Evolutionary conservation across 2,888 invertebrate species (phyloP), one percentile per base, ranked within the genome.

Genomic region (Crossocerus cetratus): DNA sequence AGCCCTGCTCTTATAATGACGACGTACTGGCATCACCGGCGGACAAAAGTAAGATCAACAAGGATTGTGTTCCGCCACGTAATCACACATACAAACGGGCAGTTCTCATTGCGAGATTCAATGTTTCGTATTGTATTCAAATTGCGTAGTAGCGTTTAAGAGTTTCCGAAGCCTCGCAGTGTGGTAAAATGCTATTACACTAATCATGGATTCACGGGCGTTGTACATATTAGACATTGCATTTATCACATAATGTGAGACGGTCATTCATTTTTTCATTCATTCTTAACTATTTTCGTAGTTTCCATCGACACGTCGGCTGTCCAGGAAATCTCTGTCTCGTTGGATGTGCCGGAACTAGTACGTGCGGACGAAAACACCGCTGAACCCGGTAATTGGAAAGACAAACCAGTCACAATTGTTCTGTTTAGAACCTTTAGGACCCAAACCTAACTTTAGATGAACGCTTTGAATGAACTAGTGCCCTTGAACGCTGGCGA

Each of bases 1-100:
- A 91, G 32, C 93, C 94, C 0, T 93, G 91, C 86, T 90, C 91
- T 78, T 93, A 89, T 83, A 91, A 91, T 84, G 89, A 89, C 81
- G 90, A 72, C 42, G 23, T 54, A 2, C 60, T 73, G 20, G 62
- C 63, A 60, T 57, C 73, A 71, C 65, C 74, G 5, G 68, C 72
- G 21, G 69, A 77, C 53, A 84, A 74, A 70, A 81, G 85, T 80
- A 70, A 82, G 80, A 60, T 58, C 44, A 54, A 57, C 43, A 55
- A 32, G 2, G 14, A 23, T 3, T 3, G 18, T 11, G 22, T 0
- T 54, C 13, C 21, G 16, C n/a, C 3, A 18, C n/a, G 21, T 54
- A 42, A 22, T 20, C 45, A 59, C 8, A 11, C 8, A 62, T 11
- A 32, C 8, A 62, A 4, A 32, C 4, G 5, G 32, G 32, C 32